Evolutionary conservation across 2,797 vertebrate species (phyloP).

Genomic region (Eupleurogrammus muticus): DNA sequence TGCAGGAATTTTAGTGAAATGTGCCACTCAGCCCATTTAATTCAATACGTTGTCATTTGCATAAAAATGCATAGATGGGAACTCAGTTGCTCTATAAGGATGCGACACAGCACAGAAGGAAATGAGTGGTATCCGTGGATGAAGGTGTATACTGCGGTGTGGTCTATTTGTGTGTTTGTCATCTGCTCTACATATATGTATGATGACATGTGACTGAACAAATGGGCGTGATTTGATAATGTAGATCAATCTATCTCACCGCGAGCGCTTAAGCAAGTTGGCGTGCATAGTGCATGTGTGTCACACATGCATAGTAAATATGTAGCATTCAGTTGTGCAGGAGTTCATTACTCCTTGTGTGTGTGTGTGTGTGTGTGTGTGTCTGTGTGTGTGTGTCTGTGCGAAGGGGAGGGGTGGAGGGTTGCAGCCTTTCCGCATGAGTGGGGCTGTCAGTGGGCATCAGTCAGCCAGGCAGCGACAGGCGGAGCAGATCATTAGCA

Average conservation of each 20-base stretch:
- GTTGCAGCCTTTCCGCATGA: conserved; percentile 77
- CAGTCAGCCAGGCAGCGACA: conserved; percentile 76
- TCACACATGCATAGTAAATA: conserved; percentile 66
- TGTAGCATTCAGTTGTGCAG: conserved; percentile 43
- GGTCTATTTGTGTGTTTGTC: conserved; percentile 52
- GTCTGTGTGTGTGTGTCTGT: conserved; percentile 40
- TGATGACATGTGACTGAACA: conserved; percentile 71
- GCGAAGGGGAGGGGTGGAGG: conserved; percentile 42
- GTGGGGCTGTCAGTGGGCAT: conserved; percentile 76
- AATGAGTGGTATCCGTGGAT: conserved; percentile 4
- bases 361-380: conserved; percentile 32
- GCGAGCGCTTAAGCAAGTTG: conserved; percentile 50
- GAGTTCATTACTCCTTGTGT: conserved; percentile 55
- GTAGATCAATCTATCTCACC: conserved; percentile 50
- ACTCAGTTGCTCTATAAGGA: conserved; percentile 43
- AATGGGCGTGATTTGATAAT: conserved; percentile 69
- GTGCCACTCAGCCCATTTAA: conserved; percentile 42
- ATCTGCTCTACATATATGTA: conserved; percentile 49
- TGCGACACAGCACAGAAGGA: conserved; percentile 2
- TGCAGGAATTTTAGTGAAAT: conserved; percentile 40
- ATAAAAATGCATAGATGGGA: conserved; percentile 59
- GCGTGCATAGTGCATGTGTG: conserved; percentile 58
- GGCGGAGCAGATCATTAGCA: conserved; percentile 76
- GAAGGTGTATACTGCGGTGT: conserved; percentile 12
- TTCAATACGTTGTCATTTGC: conserved; percentile 59